A percentile compares a stretch with the other conserved stretches of the same genome.
phyloP scores from a whole-genome alignment of 37 sponge, comb jelly and placozoan species.

The Diacarnus erythraeanus region DNA sequence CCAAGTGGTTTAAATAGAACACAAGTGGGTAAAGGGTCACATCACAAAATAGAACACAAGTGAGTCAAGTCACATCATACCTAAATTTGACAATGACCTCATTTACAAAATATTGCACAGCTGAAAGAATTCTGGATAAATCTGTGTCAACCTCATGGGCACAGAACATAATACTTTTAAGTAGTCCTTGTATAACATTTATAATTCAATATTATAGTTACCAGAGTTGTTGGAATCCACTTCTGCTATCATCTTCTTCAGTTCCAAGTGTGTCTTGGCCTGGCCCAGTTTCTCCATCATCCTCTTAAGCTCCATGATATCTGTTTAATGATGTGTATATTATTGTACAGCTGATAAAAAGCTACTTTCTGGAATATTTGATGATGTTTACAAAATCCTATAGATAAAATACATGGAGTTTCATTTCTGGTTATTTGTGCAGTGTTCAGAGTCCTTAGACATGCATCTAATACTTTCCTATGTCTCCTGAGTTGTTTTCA shows the following conservation, averaged over 20 bases:
- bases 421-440: no score
- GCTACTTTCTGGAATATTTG: no score
- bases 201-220: constrained; percentile 1
- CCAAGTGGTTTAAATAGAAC: no score
- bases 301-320: constrained; percentile 92
- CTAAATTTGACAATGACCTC: background rate
- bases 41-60: no score
- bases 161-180: background rate
- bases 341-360: no score
- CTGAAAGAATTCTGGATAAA: no score
- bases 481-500: constrained; percentile 92
- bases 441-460: background rate
- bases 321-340: constrained; percentile 23
- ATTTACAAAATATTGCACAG: no score
- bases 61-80: no score
- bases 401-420: no score
- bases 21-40: no score
- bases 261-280: constrained; percentile 91
- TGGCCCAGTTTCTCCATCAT: constrained; percentile 98
- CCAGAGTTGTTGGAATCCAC: constrained; percentile 88
- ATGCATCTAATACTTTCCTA: constrained; percentile 52
- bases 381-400: no score
- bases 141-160: background rate
- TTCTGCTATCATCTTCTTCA: constrained; percentile 97
- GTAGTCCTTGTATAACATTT: background rate